Base-by-base conservation (phyloP, 2,797 vertebrate genomes). In the Gymnoscopelus microlampas region DNA sequence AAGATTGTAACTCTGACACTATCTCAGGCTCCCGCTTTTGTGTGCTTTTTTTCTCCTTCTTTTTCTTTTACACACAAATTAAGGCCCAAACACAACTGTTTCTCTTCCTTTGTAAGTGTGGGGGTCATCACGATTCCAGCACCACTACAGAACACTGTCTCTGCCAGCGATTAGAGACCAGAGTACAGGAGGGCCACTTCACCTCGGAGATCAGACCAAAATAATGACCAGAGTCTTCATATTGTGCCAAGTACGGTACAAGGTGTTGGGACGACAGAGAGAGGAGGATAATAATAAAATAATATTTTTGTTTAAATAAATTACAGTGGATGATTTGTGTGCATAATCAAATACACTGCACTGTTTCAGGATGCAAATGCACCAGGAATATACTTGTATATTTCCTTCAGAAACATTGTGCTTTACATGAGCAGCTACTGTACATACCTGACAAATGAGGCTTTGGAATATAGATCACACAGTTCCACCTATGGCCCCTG, bases 171-270 rank as follows among this genome's bases (percentile, higher is more conserved):
- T 88, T 89, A 88, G 82, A 85, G 85, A 83, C 71, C n/a, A 67
- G 76, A 80, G 68, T 77, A 86, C 80, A 85, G 87, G 88, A 93
- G 89, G 84, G 81, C 85, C 89, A 93, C 91, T 93, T 92, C 88
- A 93, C 81, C 87, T 88, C 81, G 57, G 65, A 87, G 82, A 89
- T 89, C 87, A 87, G 75, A 87, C 77, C 72, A 70, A 90, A 85
- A 93, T 84, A 93, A 93, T 91, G 84, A 67, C 79, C 63, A 53
- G 71, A 80, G 83, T 83, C 84, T 83, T 88, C 64, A 50, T 19
- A 79, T 86, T 85, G 86, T 86, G 83, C 82, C 83, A 81, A 72
- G 79, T 87, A 86, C 24, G 69, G 70, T 63, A 79, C 70, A 72
- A 72, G 55, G 59, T 69, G 59, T 55, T 61, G 4, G n/a, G 77